Base-by-base conservation (phyloP, 2,888 invertebrate genomes). In the Oscheius sp. region DNA sequence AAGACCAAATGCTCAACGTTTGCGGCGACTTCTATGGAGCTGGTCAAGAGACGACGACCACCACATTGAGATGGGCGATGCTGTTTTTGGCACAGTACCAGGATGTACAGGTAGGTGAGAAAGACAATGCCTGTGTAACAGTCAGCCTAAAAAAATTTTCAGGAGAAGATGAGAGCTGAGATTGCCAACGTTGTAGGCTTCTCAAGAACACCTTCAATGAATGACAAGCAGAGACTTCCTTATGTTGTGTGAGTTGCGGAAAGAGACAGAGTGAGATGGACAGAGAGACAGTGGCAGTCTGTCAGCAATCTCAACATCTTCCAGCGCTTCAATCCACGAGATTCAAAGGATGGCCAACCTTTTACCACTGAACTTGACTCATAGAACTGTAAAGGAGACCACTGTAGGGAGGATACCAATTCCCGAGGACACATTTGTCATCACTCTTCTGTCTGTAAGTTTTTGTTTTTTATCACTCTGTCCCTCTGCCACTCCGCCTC, bases 41-140 rank as follows among this genome's bases (percentile, higher is more conserved):
- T 32, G 84, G 84, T n/a, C 80, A 80, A 80, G 84, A 84, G 48
- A 83, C 84, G 9, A 83, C 84, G 13, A 77, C 83, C 1, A 82
- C 77, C 7, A 75, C 82, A 0, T 60, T 84, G 5, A 70, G 79
- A 48, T 83, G 83, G 84, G 72, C 77, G 11, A 21, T 84, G 11
- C 76, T 78, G 0, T 80, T 78, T 48, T 66, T 83, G 76, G 75
- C 80, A 57, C 77, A 81, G 58, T 75, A 82, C 42, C 78, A 76
- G 2, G 74, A 83, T 11, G 71, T 42, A 42, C 42, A 42, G 21
- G 21, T 21, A 21, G 21, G 21, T 21, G 21, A 21, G 21, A 21
- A 21, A 21, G 21, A 21, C 21, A 21, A 21, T 21, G 21, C 21
- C 21, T 21, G 21, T 21, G 21, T 21, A 21, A 21, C 21, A 21